These are phyloP conservation scores for Chouioia cunea DNA, from an alignment of 2,888 invertebrate genomes.

Conservation along the genomic window DNA sequence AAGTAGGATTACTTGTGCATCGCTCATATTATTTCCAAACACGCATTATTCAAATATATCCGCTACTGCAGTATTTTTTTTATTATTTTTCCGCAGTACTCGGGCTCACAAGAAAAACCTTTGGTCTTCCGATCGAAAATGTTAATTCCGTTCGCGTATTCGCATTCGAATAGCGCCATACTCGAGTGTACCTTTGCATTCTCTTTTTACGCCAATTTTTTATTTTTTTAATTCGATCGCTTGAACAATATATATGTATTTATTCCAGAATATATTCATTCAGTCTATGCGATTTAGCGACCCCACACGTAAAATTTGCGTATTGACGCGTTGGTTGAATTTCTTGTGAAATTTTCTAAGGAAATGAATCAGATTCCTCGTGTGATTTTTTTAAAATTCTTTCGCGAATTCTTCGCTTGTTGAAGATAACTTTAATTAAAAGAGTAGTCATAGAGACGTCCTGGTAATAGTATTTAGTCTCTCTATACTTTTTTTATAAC, in stretches of 20 bases:
- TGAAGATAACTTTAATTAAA: too few relatives aligned
- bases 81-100: slow-evolving; percentile 30
- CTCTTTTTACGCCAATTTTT: neutral
- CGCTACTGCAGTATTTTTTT: slow-evolving; percentile 11
- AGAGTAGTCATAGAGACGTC: too few relatives aligned
- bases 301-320: slow-evolving; percentile 4
- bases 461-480: too few relatives aligned
- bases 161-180: slow-evolving; percentile 42
- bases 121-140: slow-evolving; percentile 36
- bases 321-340: slow-evolving; percentile 8
- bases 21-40: neutral
- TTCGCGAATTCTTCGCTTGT: too few relatives aligned
- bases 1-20: too few relatives aligned
- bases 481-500: too few relatives aligned
- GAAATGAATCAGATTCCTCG: too few relatives aligned
- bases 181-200: slow-evolving; percentile 4
- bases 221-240: slow-evolving; percentile 33
- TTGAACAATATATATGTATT: slow-evolving; percentile 40
- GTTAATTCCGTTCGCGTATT: slow-evolving; percentile 41
- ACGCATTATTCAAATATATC: slow-evolving; percentile 38
- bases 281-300: slow-evolving; percentile 2
- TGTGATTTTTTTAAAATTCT: too few relatives aligned
- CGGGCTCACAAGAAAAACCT: neutral
- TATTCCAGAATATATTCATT: slow-evolving; percentile 43
- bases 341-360: too few relatives aligned